Percentiles rank a stretch among this genome's conserved stretches.
Evolutionary conservation across 1,140 invertebrate genomes (phyloP).

Genomic region (Bombyx mandarina): DNA sequence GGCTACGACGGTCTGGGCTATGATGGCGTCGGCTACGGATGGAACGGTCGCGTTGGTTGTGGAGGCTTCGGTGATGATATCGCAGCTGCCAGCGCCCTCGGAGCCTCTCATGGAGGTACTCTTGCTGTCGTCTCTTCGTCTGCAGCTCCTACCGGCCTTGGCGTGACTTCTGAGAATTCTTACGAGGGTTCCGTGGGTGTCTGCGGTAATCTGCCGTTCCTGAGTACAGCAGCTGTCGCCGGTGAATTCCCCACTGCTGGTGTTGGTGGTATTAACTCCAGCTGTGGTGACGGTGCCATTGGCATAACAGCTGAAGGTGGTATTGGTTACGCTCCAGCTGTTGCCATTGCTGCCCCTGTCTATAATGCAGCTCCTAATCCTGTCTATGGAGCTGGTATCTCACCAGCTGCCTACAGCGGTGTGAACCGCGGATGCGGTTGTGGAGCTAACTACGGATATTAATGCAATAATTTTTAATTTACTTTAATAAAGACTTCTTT

Average conservation of each 20-base stretch:
- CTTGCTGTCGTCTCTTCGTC: conserved; percentile 25
- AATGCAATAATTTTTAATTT: too few relatives aligned
- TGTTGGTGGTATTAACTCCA: conserved; percentile 2
- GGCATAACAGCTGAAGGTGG: conserved; percentile 1
- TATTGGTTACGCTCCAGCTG: not conserved
- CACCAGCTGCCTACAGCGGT: too few relatives aligned
- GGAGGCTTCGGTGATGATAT: not conserved
- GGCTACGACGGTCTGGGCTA: too few relatives aligned
- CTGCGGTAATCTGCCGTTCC: conserved; percentile 27
- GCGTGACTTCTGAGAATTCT: conserved; percentile 28
- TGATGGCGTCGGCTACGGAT: too few relatives aligned
- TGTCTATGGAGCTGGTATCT: too few relatives aligned
- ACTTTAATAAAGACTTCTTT: too few relatives aligned
- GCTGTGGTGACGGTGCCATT: conserved; percentile 4
- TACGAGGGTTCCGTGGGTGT: conserved; percentile 27
- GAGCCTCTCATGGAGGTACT: conserved; percentile 18
- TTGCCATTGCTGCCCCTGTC: not conserved
- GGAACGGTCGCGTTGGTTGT: not conserved
- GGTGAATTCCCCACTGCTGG: conserved; percentile 22
- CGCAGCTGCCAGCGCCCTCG: not conserved
- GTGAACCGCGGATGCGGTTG: too few relatives aligned
- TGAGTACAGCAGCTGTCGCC: conserved; percentile 27
- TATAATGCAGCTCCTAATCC: too few relatives aligned
- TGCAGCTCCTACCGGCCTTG: conserved; percentile 24
- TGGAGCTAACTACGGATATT: too few relatives aligned